phyloP scores from a whole-genome alignment of 2,113 vertebrate genomes.

The Furnarius figulus region DNA sequence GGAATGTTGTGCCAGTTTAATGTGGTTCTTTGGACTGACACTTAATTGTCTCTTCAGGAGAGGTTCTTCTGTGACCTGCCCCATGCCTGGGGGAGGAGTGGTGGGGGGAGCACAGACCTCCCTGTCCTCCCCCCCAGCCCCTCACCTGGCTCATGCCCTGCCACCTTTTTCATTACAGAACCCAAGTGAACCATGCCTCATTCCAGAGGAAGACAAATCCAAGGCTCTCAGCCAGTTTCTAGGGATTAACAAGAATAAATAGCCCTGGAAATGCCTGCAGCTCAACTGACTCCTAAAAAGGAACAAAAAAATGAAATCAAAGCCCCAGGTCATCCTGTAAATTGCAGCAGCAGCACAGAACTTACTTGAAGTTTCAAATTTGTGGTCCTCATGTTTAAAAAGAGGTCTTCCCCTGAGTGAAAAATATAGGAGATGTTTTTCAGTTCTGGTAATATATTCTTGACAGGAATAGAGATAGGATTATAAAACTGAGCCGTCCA shows the following conservation, averaged over 20 bases:
- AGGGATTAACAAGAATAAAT: slow-evolving; percentile 20
- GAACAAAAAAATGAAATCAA: neutral
- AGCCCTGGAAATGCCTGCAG: slow-evolving; percentile 15
- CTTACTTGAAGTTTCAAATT: neutral
- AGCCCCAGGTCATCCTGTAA: neutral
- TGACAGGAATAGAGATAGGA: neutral
- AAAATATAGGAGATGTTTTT: neutral
- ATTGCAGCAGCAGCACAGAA: neutral
- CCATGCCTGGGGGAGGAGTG: fast-evolving
- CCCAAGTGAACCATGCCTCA: neutral
- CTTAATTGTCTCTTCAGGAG: neutral
- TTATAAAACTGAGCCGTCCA: neutral
- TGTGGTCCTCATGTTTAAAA: neutral
- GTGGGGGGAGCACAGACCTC: neutral
- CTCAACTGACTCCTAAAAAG: neutral
- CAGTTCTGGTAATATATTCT: neutral
- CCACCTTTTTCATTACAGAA: neutral
- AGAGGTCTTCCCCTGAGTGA: neutral
- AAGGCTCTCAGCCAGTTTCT: slow-evolving; percentile 8
- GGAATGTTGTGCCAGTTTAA: neutral
- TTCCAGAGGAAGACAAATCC: slow-evolving; percentile 15
- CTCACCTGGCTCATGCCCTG: neutral
- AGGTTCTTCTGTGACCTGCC: neutral
- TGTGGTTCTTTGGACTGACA: neutral
- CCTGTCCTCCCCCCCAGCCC: fast-evolving